These are phyloP conservation scores for Cyprinus carpio DNA, from an alignment of 2,113 vertebrate species.

Conservation along the genomic window DNA sequence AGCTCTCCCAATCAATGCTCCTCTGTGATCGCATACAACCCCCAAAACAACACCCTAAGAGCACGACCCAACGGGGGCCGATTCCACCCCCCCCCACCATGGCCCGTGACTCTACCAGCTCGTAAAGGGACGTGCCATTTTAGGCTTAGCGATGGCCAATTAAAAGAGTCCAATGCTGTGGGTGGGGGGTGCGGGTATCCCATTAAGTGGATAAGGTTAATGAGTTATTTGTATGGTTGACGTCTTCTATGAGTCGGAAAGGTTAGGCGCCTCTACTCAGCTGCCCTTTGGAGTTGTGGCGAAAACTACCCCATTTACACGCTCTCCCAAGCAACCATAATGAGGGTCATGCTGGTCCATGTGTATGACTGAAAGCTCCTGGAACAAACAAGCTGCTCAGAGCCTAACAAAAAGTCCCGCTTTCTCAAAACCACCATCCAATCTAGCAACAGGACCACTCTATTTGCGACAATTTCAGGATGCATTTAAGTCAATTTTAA, in stretches of 20 bases:
- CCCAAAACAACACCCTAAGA: constrained; percentile 62
- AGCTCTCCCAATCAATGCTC: constrained; percentile 74
- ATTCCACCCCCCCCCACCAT: constrained; percentile 52
- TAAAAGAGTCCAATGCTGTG: constrained; percentile 71
- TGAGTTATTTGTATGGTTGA: constrained; percentile 84
- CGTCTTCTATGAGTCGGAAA: constrained; percentile 76
- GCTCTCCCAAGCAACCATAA: constrained; percentile 76
- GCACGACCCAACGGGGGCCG: constrained; percentile 56
- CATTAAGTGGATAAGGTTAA: constrained; percentile 84
- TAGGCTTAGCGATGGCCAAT: constrained; percentile 70
- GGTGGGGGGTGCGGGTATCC: constrained; percentile 59
- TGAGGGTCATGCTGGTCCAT: constrained; percentile 64
- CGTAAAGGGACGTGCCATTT: constrained; percentile 67
- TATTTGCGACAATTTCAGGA: neutral
- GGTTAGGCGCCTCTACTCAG: constrained; percentile 74
- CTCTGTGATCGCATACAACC: constrained; percentile 66
- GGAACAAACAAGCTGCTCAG: constrained; percentile 29
- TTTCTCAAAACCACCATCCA: neutral
- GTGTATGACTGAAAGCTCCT: constrained; percentile 28
- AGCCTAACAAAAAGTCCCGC: neutral
- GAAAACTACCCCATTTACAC: constrained; percentile 60
- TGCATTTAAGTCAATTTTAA: neutral
- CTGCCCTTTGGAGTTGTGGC: constrained; percentile 75
- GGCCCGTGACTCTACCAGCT: neutral
- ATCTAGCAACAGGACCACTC: neutral